Percentiles rank a stretch among this genome's conserved stretches.
These are phyloP conservation scores for Cantharis nigra DNA, from an alignment of 2,888 invertebrate genomes.

Conservation along the genomic window DNA sequence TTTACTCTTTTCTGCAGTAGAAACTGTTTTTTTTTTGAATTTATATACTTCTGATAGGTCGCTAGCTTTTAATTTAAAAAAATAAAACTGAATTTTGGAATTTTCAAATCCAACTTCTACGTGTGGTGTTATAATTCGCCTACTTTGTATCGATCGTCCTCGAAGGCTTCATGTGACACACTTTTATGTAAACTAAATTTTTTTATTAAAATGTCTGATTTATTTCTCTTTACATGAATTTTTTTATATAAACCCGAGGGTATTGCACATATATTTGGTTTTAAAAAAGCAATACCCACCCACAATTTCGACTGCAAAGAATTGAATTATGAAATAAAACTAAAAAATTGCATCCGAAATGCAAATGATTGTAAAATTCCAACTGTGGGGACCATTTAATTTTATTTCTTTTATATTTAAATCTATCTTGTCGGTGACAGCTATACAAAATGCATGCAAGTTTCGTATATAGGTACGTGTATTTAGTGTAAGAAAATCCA, in stretches of 20 bases:
- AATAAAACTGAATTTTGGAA: neutral
- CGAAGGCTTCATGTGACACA: neutral
- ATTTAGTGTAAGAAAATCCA: neutral
- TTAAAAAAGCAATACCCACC: neutral
- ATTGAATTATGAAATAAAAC: neutral
- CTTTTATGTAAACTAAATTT: neutral
- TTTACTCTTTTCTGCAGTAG: no score
- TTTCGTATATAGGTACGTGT: neutral
- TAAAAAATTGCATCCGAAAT: neutral
- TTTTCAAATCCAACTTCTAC: neutral
- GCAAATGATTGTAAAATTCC: neutral
- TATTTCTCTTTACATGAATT: neutral
- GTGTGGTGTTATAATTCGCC: neutral
- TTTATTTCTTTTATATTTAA: neutral
- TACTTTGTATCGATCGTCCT: neutral
- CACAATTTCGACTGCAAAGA: neutral
- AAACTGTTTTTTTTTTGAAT: no score
- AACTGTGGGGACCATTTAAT: neutral
- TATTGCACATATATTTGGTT: neutral
- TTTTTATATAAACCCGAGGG: neutral
- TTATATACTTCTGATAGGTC: no score
- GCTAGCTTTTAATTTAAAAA: neutral
- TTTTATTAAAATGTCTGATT: neutral
- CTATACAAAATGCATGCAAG: neutral
- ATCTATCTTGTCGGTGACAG: neutral